Percentiles rank a stretch among this genome's conserved stretches.
Evolutionary conservation across 2,797 vertebrate genomes (phyloP).

Genomic region (Avahi laniger): DNA sequence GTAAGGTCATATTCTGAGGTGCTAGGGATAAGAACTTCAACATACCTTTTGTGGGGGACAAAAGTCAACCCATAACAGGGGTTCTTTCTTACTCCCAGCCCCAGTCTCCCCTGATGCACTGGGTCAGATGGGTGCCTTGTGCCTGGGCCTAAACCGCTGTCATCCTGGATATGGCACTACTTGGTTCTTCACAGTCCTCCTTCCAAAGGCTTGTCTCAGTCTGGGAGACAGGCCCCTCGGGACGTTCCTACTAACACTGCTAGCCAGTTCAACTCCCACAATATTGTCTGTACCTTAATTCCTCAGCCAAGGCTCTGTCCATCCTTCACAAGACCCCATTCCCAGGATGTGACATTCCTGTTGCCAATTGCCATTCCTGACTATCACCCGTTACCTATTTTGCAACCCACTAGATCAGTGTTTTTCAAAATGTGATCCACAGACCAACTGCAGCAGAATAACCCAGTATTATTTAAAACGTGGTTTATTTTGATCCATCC

Average conservation of each 20-base stretch:
- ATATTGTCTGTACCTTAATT: conserved; percentile 1
- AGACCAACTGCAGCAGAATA: not conserved
- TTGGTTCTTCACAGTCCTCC: not conserved
- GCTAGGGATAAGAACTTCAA: not conserved
- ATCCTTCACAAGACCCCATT: not conserved
- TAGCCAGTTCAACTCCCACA: not conserved
- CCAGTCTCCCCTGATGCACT: not conserved
- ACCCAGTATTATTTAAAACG: not conserved
- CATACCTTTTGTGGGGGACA: not conserved
- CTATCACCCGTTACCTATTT: not conserved
- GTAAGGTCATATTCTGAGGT: not conserved
- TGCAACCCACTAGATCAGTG: not conserved
- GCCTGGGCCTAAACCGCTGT: not conserved
- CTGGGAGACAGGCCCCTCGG: not conserved
- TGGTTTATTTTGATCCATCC: not conserved
- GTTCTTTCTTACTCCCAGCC: not conserved
- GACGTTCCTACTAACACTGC: not conserved
- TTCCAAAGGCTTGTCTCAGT: not conserved
- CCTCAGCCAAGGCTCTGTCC: not conserved
- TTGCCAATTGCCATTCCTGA: not conserved
- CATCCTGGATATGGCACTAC: not conserved
- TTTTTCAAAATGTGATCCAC: conserved; percentile 17
- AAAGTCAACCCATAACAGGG: not conserved
- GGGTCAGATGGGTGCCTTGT: not conserved
- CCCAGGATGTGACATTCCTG: not conserved